phyloP scores from a whole-genome alignment of 2,888 invertebrate genomes.

The Noctua janthina region DNA sequence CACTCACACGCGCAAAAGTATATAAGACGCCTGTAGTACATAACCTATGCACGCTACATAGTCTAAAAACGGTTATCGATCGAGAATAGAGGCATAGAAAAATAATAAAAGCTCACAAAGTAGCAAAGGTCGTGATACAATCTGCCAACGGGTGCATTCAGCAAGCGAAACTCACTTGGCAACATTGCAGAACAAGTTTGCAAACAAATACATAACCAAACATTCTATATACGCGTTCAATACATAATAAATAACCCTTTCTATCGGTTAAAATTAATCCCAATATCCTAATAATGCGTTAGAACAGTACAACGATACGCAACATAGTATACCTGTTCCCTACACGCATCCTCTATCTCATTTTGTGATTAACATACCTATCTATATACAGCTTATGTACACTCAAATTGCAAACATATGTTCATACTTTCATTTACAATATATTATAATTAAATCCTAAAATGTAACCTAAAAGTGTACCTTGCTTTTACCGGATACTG shows the following conservation, averaged over 20 bases:
- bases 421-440: constrained; percentile 70
- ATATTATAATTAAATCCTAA: constrained; percentile 67
- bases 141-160: constrained; percentile 76
- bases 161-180: constrained; percentile 75
- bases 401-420: constrained; percentile 66
- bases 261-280: constrained; percentile 71
- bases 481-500: constrained; percentile 78
- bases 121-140: constrained; percentile 76
- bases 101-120: constrained; percentile 70
- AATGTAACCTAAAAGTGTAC: constrained; percentile 84
- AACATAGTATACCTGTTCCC: constrained; percentile 71
- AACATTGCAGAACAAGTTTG: constrained; percentile 77
- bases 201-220: constrained; percentile 79
- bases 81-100: constrained; percentile 67
- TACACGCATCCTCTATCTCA: constrained; percentile 69
- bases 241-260: constrained; percentile 71
- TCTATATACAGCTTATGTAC: constrained; percentile 62
- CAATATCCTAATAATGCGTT: constrained; percentile 67
- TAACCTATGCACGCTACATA: constrained; percentile 67
- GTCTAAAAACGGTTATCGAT: constrained; percentile 73
- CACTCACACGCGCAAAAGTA: constrained; percentile 65
- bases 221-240: constrained; percentile 68
- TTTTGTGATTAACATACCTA: constrained; percentile 58
- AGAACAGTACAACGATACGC: constrained; percentile 74
- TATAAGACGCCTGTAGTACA: constrained; percentile 70